Evolutionary conservation across 2,797 vertebrate genomes (phyloP), one percentile per base, ranked within the genome.

Genomic region (Lerista edwardsae): DNA sequence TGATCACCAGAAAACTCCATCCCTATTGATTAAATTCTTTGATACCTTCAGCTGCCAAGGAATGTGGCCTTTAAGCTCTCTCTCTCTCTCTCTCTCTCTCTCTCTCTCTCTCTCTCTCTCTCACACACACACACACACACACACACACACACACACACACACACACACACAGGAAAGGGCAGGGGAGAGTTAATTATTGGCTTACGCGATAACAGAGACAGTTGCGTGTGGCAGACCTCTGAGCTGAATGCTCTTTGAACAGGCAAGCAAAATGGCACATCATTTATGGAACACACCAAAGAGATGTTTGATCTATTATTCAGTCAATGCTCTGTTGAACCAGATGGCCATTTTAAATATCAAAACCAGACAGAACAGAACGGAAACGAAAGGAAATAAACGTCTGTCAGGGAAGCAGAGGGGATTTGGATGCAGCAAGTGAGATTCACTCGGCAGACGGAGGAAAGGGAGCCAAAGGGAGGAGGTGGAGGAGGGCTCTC

Each of bases 261-360:
- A 76, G 51, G 62, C 21, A 51, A 79, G 86, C 36, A 90, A 91
- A 74, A 80, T 90, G 61, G 55, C 7, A 0, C 27, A 82, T 84
- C 51, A 80, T 89, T 92, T 79, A 79, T 90, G 91, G 91, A 91
- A 93, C 83, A 65, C 79, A 86, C 88, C 75, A 79, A 91, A 91
- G 88, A 68, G 65, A 82, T 72, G 82, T 80, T 91, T 94, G 87
- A 92, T 93, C 89, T 92, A 89, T 93, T 94, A 92, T 93, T 94
- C 88, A 92, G 12, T 73, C 79, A 75, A 77, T 88, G 83, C 1
- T 91, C 84, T 89, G 89, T 89, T 93, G 86, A 93, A 93, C 90
- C 47, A 93, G 93, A 91, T 82, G 89, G 90, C 88, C 88, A 92
- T 89, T 93, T 91, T 88, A 90, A 75, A 68, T 84, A 90, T 89